Evolutionary conservation across 2,113 vertebrate species (phyloP).

Genomic region (Gallinago undulata): DNA sequence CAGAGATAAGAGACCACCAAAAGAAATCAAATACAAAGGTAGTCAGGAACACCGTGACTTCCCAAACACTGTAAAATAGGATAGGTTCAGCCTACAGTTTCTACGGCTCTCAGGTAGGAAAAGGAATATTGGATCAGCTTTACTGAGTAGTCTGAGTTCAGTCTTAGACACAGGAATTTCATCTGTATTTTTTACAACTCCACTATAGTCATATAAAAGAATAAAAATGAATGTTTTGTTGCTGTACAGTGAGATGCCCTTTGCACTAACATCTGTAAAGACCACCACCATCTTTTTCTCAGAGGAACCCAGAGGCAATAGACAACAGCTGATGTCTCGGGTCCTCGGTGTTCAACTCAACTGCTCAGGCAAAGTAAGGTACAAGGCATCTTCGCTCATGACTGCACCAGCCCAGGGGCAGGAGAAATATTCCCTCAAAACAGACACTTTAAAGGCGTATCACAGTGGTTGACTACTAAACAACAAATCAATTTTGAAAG

Average conservation of each 20-base stretch:
- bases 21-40: background rate
- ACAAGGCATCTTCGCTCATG: background rate
- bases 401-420: background rate
- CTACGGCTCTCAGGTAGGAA: background rate
- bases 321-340: background rate
- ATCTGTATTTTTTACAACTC: background rate
- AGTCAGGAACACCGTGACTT: background rate
- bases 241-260: background rate
- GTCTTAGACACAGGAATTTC: background rate
- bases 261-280: background rate
- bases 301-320: background rate
- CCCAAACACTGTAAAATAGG: background rate
- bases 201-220: background rate
- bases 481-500: background rate
- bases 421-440: background rate
- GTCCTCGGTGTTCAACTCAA: background rate
- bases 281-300: background rate
- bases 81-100: background rate
- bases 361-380: background rate
- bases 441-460: background rate
- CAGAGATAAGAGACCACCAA: background rate
- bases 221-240: background rate
- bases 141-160: background rate
- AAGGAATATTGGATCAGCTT: background rate
- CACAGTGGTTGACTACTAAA: background rate